Base-by-base conservation (phyloP, 2,113 vertebrate species). In the Dipodomys merriami region DNA sequence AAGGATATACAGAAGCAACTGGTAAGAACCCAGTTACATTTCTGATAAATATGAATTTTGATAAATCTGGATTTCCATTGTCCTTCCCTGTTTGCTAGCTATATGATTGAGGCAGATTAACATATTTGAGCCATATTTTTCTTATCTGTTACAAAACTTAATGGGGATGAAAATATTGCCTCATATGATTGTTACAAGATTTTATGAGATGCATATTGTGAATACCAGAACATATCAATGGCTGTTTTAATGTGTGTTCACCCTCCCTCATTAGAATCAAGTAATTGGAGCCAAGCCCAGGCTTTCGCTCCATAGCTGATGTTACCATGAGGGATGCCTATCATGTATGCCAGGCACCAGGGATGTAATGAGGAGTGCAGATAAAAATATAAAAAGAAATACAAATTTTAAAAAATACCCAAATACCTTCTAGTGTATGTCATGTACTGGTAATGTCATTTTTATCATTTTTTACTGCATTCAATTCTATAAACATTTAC, bases 401-500 rank as follows among this genome's bases (percentile, higher is more conserved):
- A 39, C 39, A 39, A 39, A 39, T 39, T 39, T 39, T 4, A 57
- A 57, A 18, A 57, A 64, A 64, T 5, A 64, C 62, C 62, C 10
- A 85, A 57, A 57, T 4, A 57, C 71, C 85, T 90, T 86, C 85
- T 74, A 88, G 85, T 69, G 62, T 78, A 88, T 44, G 60, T 90
- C 95, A 90, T 88, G 79, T 94, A 94, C 68, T 91, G 13, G 73
- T 87, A 93, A 95, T 88, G 90, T 91, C 81, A 91, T 71, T 91
- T 95, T 88, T 94, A 88, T 93, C 95, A 93, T 93, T 92, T 49
- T 96, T 87, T 94, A 96, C 90, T 95, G 44, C 85, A 91, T 94
- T 95, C 77, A 95, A 93, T 94, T 91, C 92, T 78, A 84, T 91
- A 94, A 96, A 94, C 87, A 96, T 84, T 95, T 87, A 94, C 83